Evolutionary conservation across 1,140 invertebrate species (phyloP).

Genomic region (Aphelinus atriplicis): DNA sequence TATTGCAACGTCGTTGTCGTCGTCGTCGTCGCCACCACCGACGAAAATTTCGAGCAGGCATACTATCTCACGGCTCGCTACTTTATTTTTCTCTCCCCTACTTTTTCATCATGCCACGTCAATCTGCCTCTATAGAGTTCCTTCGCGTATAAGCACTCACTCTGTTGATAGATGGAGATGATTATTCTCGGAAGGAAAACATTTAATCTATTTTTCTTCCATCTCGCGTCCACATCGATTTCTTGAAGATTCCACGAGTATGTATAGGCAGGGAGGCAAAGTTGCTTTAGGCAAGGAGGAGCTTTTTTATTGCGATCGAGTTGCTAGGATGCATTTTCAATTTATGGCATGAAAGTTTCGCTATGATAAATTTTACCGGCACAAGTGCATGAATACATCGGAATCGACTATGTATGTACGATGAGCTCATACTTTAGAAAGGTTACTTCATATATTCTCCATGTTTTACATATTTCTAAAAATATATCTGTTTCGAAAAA

Average conservation of each 20-base stretch:
- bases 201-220: constrained; percentile 28
- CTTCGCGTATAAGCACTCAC: background rate
- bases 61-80: background rate
- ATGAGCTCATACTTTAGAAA: no score
- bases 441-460: no score
- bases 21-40: background rate
- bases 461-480: no score
- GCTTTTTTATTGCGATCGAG: constrained; percentile 3
- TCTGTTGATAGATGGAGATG: constrained; percentile 24
- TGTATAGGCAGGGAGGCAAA: background rate
- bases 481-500: no score
- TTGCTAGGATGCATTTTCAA: constrained; percentile 3
- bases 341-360: background rate
- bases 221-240: constrained; percentile 2
- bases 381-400: no score
- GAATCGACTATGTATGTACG: no score
- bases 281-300: background rate
- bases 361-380: no score
- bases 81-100: constrained; percentile 1
- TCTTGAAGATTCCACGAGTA: background rate
- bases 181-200: constrained; percentile 14
- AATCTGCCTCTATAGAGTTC: background rate
- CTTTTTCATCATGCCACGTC: constrained; percentile 4
- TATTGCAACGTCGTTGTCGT: no score
- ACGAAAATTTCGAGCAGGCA: constrained; percentile 5